Percentiles rank a stretch among this genome's conserved stretches.
Conservation (phyloP, 2,113 vertebrate genomes). For the Parus major region DNA sequence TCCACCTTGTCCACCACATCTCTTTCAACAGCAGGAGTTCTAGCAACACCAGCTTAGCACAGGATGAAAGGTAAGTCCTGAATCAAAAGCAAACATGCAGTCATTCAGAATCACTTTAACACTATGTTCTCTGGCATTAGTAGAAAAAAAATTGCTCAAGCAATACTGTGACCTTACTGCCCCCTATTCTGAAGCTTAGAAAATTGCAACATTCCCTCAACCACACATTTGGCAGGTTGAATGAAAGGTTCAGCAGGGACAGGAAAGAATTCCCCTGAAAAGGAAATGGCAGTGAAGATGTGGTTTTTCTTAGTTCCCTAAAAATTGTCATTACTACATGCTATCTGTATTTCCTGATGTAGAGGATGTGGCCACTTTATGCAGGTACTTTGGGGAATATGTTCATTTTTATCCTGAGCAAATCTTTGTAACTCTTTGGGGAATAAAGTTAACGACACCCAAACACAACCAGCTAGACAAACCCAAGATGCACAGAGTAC, state of each 20-base stretch:
- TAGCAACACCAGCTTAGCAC: background rate
- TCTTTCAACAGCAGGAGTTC: background rate
- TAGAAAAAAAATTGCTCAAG: background rate
- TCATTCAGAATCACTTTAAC: background rate
- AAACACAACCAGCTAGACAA: background rate
- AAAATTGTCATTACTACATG: background rate
- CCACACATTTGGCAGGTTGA: background rate
- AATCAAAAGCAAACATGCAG: background rate
- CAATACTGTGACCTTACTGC: slow-evolving; percentile 43
- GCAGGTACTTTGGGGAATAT: background rate
- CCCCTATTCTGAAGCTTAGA: slow-evolving; percentile 16
- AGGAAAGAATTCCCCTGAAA: background rate
- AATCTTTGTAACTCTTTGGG: background rate
- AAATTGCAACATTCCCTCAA: slow-evolving; percentile 3
- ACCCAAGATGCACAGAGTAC: background rate
- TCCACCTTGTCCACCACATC: background rate
- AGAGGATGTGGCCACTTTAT: background rate
- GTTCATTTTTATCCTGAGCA: background rate
- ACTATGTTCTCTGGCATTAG: background rate
- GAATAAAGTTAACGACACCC: background rate
- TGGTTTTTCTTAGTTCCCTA: background rate
- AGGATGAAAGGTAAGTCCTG: background rate
- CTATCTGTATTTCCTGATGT: background rate
- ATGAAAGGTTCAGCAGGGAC: background rate
- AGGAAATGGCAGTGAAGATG: background rate